Conservation (phyloP, 2,113 vertebrate genomes). For the Chloebia gouldiae region DNA sequence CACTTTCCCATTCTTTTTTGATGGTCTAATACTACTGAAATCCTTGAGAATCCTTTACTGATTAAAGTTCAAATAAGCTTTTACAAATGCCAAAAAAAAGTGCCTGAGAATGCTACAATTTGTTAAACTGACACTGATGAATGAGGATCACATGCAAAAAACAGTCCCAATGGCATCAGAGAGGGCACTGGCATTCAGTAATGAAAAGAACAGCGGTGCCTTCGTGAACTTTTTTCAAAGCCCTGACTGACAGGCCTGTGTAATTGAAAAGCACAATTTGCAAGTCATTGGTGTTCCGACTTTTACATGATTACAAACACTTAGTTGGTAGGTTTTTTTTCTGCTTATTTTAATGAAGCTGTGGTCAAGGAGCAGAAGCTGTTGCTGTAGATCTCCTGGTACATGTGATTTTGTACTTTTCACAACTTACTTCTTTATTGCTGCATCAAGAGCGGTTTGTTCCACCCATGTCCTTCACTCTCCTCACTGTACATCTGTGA, state of each 20-base stretch:
- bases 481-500: not conserved
- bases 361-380: not conserved
- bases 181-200: not conserved
- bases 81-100: not conserved
- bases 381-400: not conserved
- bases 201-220: not conserved
- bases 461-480: not conserved
- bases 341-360: not conserved
- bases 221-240: not conserved
- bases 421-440: not conserved
- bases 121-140: not conserved
- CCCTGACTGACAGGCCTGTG: not conserved
- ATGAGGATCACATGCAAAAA: not conserved
- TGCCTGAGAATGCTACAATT: not conserved
- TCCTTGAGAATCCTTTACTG: not conserved
- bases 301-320: not conserved
- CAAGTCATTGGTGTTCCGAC: not conserved
- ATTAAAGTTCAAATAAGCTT: not conserved
- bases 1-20: not conserved
- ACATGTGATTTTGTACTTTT: not conserved
- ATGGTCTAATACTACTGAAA: not conserved
- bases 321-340: not conserved
- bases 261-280: not conserved
- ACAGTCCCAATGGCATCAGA: not conserved
- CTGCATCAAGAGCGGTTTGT: not conserved